Conservation (phyloP, 2,888 invertebrate genomes). For the Cataglyphis rosenhaueri region DNA sequence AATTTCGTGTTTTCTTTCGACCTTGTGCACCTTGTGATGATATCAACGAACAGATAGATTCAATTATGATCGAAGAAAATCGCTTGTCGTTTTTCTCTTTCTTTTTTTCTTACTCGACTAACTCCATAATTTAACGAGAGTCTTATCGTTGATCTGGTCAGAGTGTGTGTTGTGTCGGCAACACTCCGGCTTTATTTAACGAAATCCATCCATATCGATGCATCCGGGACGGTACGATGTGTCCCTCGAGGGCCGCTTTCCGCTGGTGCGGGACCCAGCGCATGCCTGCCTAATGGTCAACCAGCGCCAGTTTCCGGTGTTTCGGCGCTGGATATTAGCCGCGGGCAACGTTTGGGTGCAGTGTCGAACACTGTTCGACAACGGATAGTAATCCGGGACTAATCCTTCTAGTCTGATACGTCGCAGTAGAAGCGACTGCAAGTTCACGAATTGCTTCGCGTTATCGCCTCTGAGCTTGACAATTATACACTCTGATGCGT, state of each 20-base stretch:
- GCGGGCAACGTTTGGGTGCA: slow-evolving; percentile 33
- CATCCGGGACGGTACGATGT: not conserved
- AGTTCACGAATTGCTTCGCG: slow-evolving; percentile 41
- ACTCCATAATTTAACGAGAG: slow-evolving; percentile 23
- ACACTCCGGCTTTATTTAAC: slow-evolving; percentile 44
- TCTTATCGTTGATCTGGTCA: slow-evolving; percentile 33
- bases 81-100: not conserved
- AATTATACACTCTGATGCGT: not conserved
- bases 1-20: not conserved
- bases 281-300: slow-evolving; percentile 54
- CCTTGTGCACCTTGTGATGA: not conserved
- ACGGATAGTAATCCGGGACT: slow-evolving; percentile 43
- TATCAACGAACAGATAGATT: slow-evolving; percentile 27
- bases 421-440: slow-evolving; percentile 13
- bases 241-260: not conserved
- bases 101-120: not conserved
- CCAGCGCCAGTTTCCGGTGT: slow-evolving; percentile 46
- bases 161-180: slow-evolving; percentile 53
- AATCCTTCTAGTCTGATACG: slow-evolving; percentile 39
- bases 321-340: slow-evolving; percentile 50
- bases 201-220: slow-evolving; percentile 53
- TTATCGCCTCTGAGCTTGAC: slow-evolving; percentile 1
- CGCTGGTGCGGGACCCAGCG: not conserved
- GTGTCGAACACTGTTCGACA: slow-evolving; percentile 61
- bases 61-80: slow-evolving; percentile 17